Evolutionary conservation across 2,888 invertebrate genomes (phyloP).

Genomic region (Acleris sparsana): DNA sequence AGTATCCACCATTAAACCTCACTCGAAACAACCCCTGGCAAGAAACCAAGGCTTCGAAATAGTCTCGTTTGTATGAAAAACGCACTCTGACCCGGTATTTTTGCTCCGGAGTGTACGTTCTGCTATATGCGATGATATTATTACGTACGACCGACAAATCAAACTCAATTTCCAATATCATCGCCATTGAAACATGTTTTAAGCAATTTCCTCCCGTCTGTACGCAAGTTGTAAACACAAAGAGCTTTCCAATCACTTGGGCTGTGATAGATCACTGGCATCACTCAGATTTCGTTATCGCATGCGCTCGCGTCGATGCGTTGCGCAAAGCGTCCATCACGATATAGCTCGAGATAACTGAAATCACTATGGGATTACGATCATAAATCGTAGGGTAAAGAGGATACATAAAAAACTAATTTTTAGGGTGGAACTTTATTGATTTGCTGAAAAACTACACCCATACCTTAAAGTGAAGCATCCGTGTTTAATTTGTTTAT

Average conservation of each 20-base stretch:
- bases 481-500: not conserved
- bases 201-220: slow-evolving; percentile 34
- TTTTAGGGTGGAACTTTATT: not conserved
- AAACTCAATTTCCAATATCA: not conserved
- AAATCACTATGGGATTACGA: slow-evolving; percentile 8
- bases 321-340: slow-evolving; percentile 31
- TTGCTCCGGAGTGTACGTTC: no score
- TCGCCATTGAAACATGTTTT: not conserved
- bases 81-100: no score
- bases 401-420: not conserved
- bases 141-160: not conserved
- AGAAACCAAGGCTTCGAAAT: no score
- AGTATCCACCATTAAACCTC: no score
- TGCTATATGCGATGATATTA: no score
- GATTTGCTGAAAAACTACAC: not conserved
- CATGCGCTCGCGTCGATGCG: slow-evolving; percentile 26
- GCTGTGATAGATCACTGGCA: slow-evolving; percentile 39
- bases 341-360: slow-evolving; percentile 19
- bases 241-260: slow-evolving; percentile 41
- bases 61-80: no score
- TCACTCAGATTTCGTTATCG: slow-evolving; percentile 38
- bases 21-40: no score
- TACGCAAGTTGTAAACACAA: slow-evolving; percentile 41
- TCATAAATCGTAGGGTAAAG: not conserved
- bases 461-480: not conserved